Conservation (phyloP, 1,140 invertebrate species). For the Drosophila willistoni region DNA sequence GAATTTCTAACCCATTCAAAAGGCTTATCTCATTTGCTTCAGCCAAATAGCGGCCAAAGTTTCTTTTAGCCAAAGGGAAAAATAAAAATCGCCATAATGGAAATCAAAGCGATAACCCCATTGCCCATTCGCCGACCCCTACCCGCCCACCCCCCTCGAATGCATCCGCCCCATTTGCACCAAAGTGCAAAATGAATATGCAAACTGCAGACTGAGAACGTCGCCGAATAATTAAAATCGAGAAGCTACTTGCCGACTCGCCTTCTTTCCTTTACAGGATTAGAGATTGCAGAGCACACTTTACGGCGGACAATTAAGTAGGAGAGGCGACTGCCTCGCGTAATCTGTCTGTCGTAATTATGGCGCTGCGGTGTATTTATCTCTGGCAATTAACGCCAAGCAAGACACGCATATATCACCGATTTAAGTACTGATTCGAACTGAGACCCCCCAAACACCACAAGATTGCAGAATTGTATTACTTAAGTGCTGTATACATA, state of each 20-base stretch:
- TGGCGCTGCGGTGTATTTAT: conserved; percentile 75
- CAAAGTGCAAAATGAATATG: conserved; percentile 67
- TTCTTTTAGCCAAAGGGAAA: conserved; percentile 24
- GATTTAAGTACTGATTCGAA: conserved; percentile 53
- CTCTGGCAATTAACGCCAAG: conserved; percentile 72
- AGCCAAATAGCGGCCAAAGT: conserved; percentile 54
- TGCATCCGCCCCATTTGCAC: background rate
- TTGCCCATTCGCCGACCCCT: background rate
- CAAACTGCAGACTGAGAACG: conserved; percentile 46
- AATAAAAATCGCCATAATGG: conserved; percentile 57
- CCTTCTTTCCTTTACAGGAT: conserved; percentile 31
- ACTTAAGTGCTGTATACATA: conserved; percentile 23
- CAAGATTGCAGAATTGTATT: background rate
- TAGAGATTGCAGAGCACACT: conserved; percentile 58
- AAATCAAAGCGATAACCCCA: conserved; percentile 58
- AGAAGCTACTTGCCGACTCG: conserved; percentile 36
- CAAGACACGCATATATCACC: conserved; percentile 63
- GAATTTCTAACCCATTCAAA: conserved; percentile 40
- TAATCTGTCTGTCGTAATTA: conserved; percentile 80
- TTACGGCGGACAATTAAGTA: conserved; percentile 75
- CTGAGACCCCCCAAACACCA: conserved; percentile 35
- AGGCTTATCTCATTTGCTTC: conserved; percentile 53
- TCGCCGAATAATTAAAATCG: conserved; percentile 78
- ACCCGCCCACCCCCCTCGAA: background rate
- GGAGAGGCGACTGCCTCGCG: conserved; percentile 27